Percentiles rank a stretch among this genome's conserved stretches.
Conservation (phyloP, 2,113 vertebrate species). For the Lepisosteus osseus region DNA sequence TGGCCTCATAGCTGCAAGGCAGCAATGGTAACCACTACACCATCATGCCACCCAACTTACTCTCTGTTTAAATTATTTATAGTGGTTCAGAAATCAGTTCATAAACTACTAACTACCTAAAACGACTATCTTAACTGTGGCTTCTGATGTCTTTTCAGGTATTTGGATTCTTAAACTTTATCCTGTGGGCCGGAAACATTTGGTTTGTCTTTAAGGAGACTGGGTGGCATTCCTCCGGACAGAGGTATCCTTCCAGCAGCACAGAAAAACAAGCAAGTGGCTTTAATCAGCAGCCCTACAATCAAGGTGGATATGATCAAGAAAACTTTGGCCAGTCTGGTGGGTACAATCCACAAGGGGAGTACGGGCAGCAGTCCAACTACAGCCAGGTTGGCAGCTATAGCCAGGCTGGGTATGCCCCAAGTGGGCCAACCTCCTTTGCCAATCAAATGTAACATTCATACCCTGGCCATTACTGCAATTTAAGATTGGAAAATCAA, state of each 20-base stretch:
- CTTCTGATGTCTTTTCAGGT: slow-evolving; percentile 58
- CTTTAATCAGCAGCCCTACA: slow-evolving; percentile 75
- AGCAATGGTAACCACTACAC: too few relatives aligned
- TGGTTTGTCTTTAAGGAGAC: slow-evolving; percentile 99
- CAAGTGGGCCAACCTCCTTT: slow-evolving; percentile 80
- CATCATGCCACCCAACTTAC: too few relatives aligned
- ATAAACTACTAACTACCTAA: too few relatives aligned
- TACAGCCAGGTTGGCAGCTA: slow-evolving; percentile 78
- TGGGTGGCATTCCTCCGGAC: slow-evolving; percentile 85
- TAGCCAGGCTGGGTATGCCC: slow-evolving; percentile 58
- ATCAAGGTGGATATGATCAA: slow-evolving; percentile 78
- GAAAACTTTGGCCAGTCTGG: slow-evolving; percentile 77
- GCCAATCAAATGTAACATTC: slow-evolving; percentile 80
- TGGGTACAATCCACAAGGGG: slow-evolving; percentile 72
- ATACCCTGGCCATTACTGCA: slow-evolving; percentile 6
- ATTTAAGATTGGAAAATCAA: slow-evolving; percentile 44
- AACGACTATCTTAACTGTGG: neutral
- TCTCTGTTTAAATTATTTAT: too few relatives aligned
- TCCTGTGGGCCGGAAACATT: slow-evolving; percentile 98
- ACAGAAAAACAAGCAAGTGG: slow-evolving; percentile 80
- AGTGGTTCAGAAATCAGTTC: too few relatives aligned
- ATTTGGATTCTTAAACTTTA: slow-evolving; percentile 96
- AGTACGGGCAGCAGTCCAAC: slow-evolving; percentile 64
- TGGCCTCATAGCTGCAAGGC: too few relatives aligned
- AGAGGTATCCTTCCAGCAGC: slow-evolving; percentile 64